Base-by-base conservation (phyloP, 2,797 vertebrate genomes). In the Pseudopleuronectes americanus region DNA sequence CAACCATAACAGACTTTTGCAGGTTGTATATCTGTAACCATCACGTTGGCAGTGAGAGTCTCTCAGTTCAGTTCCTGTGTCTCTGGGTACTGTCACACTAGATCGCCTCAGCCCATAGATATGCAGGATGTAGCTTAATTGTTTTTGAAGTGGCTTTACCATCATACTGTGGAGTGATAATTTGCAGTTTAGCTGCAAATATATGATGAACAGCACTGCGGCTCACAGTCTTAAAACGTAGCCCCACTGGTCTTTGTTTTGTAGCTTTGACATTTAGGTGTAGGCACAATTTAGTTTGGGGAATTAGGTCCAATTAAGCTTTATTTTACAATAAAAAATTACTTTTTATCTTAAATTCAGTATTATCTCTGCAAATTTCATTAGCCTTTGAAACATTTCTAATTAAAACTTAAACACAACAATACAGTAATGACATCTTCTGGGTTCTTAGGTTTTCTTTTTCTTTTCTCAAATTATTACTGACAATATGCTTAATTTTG, bases 11-110 rank as follows among this genome's bases (percentile, higher is more conserved):
- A 31, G 7, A 31, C 28, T 8, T 31, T 31, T 31, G 28, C 28
- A 31, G 28, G 28, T 48, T 31, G 24, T 23, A 65, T 54, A 73
- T 68, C 33, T 74, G 65, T 63, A 61, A 73, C 57, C 74, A 71
- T 79, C 57, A 68, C 4, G 1, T 62, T 77, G 64, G 54, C 45
- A 64, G 54, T 36, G 52, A 68, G 41, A 68, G 19, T 59, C 21
- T 33, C 75, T 74, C 64, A 57, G 33, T 52, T 71, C 61, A 57
- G 68, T 52, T 56, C 63, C 57, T 33, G 31, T 33, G 31, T 33
- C 3, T 33, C 31, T 33, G 31, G 3, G 36, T 23, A 12, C 51
- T 56, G 63, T 79, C 69, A 74, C 48, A n/a, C 55, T 55, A 36
- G 52, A 76, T 66, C 65, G 57, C 55, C 54, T 73, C 41, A 22